These are phyloP conservation scores for Nothura maculosa DNA, from an alignment of 2,797 vertebrate species.

Conservation along the genomic window DNA sequence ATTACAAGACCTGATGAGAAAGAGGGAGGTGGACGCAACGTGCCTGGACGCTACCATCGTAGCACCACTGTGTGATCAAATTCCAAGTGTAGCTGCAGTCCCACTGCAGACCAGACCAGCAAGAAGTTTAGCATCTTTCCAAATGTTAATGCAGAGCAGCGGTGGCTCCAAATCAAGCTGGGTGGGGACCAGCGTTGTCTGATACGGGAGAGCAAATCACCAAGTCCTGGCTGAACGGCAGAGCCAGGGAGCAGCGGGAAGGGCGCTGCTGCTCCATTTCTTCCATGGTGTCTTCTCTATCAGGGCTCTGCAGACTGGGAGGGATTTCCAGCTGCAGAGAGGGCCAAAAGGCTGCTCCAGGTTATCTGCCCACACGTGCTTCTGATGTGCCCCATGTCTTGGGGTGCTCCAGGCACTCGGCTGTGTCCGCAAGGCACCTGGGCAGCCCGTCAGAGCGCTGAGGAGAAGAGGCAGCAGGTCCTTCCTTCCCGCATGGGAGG, in stretches of 20 bases:
- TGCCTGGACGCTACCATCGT: neutral
- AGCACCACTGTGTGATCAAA: accelerated
- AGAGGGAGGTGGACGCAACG: neutral
- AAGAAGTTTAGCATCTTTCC: neutral
- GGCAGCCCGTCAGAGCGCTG: accelerated
- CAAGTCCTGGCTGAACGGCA: accelerated
- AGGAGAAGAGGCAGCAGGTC: neutral
- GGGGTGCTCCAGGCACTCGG: neutral
- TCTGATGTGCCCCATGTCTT: neutral
- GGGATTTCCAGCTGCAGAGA: neutral
- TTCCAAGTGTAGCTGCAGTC: neutral
- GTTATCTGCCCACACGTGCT: neutral
- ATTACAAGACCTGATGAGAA: slow-evolving; percentile 21
- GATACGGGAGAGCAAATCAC: accelerated
- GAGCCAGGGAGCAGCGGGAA: neutral
- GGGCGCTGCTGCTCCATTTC: neutral
- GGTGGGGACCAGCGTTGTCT: accelerated
- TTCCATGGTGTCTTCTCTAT: neutral
- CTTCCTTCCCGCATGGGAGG: neutral
- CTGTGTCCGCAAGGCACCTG: neutral
- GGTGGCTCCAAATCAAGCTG: neutral
- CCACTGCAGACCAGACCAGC: neutral
- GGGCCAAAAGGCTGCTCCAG: neutral
- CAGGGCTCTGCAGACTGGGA: neutral
- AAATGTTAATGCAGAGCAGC: neutral